phyloP scores from a whole-genome alignment of 2,113 vertebrate genomes.

The Microtus oregoni region DNA sequence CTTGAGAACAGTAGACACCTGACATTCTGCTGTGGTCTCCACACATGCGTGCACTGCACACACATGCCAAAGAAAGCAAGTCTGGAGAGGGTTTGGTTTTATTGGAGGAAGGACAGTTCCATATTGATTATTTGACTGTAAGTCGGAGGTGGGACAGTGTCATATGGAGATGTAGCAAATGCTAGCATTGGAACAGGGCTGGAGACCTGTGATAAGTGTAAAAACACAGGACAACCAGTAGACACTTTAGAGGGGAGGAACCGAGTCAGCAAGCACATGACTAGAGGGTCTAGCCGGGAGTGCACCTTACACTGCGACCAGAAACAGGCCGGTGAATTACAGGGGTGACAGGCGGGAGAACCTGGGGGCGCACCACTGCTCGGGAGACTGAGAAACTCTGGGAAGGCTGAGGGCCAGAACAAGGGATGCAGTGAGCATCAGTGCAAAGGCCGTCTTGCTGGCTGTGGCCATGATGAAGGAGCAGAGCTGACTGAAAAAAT shows the following conservation, averaged over 20 bases:
- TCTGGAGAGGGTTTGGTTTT: not conserved
- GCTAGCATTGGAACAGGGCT: not conserved
- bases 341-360: not conserved
- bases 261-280: not conserved
- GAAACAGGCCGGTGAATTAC: not conserved
- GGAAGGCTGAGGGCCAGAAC: not conserved
- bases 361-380: rapidly evolving
- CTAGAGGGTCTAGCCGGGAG: not conserved
- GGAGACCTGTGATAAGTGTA: not conserved
- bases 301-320: not conserved
- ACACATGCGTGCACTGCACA: not conserved
- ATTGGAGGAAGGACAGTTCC: not conserved
- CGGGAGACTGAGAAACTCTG: not conserved
- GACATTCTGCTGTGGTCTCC: not conserved
- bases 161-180: not conserved
- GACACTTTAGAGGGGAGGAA: not conserved
- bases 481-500: not conserved
- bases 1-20: not conserved
- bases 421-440: not conserved
- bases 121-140: not conserved
- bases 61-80: not conserved
- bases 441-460: not conserved
- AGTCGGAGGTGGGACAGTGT: not conserved
- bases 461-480: not conserved
- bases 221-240: not conserved